Evolutionary conservation across 2,797 vertebrate genomes (phyloP).

Genomic region (Anguilla pacifica): DNA sequence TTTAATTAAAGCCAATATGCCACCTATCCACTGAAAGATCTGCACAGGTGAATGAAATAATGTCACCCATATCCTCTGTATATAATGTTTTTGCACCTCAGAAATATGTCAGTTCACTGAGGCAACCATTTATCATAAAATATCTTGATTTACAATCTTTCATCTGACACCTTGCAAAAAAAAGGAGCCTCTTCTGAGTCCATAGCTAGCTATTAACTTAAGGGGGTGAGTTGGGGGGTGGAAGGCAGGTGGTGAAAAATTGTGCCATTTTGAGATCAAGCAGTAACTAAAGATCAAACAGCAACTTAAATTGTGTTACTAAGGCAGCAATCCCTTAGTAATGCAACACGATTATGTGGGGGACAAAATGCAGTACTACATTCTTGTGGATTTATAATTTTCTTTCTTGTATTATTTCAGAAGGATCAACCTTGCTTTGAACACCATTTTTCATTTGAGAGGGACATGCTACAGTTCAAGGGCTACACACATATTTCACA

Average conservation of each 20-base stretch:
- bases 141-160: not conserved
- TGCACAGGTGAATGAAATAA: slow-evolving; percentile 31
- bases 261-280: slow-evolving; percentile 20
- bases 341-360: not conserved
- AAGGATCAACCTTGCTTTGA: not conserved
- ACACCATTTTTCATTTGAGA: not conserved
- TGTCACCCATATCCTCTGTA: slow-evolving; percentile 23
- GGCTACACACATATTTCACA: not conserved
- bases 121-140: slow-evolving; percentile 2
- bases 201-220: not conserved
- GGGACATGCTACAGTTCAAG: not conserved
- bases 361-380: not conserved
- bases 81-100: slow-evolving; percentile 14
- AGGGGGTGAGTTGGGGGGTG: not conserved
- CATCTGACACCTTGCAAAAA: not conserved
- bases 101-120: slow-evolving; percentile 11
- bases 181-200: not conserved
- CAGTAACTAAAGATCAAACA: not conserved
- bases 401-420: not conserved
- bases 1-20: slow-evolving; percentile 53
- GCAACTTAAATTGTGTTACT: slow-evolving; percentile 20
- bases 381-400: not conserved
- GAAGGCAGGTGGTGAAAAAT: not conserved
- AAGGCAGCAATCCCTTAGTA: slow-evolving; percentile 11
- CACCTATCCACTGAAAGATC: slow-evolving; percentile 28